Base-by-base conservation (phyloP, 2,797 vertebrate genomes). In the Falco cherrug region DNA sequence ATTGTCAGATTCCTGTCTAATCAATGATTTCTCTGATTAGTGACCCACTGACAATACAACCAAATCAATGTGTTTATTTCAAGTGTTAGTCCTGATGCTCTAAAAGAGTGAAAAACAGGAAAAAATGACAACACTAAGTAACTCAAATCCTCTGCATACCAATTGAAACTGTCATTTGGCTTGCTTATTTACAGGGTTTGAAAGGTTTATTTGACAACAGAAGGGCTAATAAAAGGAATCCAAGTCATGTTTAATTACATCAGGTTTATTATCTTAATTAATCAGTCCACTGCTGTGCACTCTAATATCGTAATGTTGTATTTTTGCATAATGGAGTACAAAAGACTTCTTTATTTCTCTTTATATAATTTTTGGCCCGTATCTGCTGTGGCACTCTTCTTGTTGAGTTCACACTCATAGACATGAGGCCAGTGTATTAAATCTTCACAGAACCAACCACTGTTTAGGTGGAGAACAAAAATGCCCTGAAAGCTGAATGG, bases 1-100 rank as follows among this genome's bases (percentile, higher is more conserved):
- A 97, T 97, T 97, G 96, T 82, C 90, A 91, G 91, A 93, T 95
- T 93, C 90, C 83, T 84, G 74, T 77, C 90, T 95, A 96, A 97
- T 97, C 96, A 96, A 93, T 95, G 81, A 82, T 74, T 90, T 70
- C 86, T 95, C 81, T 96, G 94, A 97, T 97, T 96, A 95, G 84
- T 94, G 94, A 96, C 70, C 84, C 51, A 61, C 48, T 88, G 91
- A 96, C 87, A 93, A 91, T 73, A 54, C 57, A 82, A 76, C 61
- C 56, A 94, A 96, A 93, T 96, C 96, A 95, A 94, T 96, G 87
- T 92, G 76, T 89, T 96, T 95, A 92, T 94, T 90, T 35, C 79
- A 87, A 82, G 47, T 2, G 0, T 78, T 77, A 59, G 60, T 78
- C 37, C 65, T 87, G 84, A 65, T 75, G 77, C 83, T 89, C 73